Evolutionary conservation across 2,888 invertebrate species (phyloP).

Genomic region (Pyrgus malvae): DNA sequence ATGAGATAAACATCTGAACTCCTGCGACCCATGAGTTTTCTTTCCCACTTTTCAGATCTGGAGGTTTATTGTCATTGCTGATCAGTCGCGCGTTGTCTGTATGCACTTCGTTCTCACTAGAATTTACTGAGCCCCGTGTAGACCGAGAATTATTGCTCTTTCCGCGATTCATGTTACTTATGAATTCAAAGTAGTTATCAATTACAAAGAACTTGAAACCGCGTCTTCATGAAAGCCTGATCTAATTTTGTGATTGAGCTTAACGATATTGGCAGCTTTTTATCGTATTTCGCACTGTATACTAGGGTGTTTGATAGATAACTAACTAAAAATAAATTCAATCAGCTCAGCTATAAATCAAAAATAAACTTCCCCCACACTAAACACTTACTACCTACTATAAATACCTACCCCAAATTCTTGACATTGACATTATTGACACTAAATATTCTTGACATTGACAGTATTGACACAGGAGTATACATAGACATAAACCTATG

Average conservation of each 20-base stretch:
- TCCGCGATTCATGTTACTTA: slow-evolving; percentile 71
- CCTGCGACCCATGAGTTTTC: slow-evolving; percentile 86
- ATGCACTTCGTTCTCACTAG: slow-evolving; percentile 47
- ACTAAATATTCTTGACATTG: no score
- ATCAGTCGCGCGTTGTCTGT: slow-evolving; percentile 57
- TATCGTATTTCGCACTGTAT: no score
- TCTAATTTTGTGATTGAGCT: no score
- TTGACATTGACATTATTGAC: neutral
- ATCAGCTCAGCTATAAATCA: slow-evolving; percentile 6
- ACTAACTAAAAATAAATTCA: slow-evolving; percentile 30
- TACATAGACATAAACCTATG: no score
- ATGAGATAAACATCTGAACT: slow-evolving; percentile 92
- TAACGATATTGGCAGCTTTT: no score
- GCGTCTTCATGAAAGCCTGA: no score
- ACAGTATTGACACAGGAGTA: no score
- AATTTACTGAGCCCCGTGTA: slow-evolving; percentile 50
- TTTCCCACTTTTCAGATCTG: slow-evolving; percentile 65
- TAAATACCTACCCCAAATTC: no score
- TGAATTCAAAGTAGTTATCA: no score
- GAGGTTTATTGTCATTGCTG: slow-evolving; percentile 61
- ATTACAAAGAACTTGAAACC: no score
- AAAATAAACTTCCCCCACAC: slow-evolving; percentile 19
- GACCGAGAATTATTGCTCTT: slow-evolving; percentile 66
- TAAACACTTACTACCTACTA: no score
- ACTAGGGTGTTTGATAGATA: no score